phyloP scores from a whole-genome alignment of 2,113 vertebrate species.

The Aptenodytes forsteri region DNA sequence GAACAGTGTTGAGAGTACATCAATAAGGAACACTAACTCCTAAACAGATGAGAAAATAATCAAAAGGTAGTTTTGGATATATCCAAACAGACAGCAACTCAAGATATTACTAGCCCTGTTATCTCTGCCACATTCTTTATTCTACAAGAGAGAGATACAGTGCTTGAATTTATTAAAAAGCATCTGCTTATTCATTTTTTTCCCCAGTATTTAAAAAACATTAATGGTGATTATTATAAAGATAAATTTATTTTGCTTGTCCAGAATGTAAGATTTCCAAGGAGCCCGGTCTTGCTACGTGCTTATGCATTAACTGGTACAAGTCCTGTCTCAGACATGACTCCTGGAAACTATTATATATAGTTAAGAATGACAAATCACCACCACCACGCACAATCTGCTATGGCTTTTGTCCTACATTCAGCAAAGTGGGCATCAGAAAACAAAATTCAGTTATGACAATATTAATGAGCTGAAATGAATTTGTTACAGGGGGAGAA shows the following conservation, averaged over 20 bases:
- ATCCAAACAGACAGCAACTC: neutral
- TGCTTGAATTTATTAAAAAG: neutral
- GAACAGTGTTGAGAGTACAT: neutral
- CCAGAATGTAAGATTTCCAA: neutral
- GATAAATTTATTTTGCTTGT: neutral
- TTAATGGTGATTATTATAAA: neutral
- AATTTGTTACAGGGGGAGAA: neutral
- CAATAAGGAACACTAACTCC: neutral
- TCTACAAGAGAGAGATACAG: neutral
- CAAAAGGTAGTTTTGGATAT: neutral
- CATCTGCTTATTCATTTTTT: neutral
- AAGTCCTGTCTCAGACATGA: neutral
- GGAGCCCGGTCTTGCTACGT: neutral
- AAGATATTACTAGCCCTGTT: neutral
- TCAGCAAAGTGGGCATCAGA: neutral
- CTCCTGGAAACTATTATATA: neutral
- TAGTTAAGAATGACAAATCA: neutral
- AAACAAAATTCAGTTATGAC: neutral
- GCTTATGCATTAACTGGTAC: neutral
- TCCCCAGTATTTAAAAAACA: neutral
- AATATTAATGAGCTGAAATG: neutral
- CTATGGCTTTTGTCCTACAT: neutral
- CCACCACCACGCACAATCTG: neutral
- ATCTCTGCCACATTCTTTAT: neutral
- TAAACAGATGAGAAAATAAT: neutral